A percentile compares a stretch with the other conserved stretches of the same genome.
Conservation (phyloP, 2,113 vertebrate genomes). For the Dasyornis broadbenti region DNA sequence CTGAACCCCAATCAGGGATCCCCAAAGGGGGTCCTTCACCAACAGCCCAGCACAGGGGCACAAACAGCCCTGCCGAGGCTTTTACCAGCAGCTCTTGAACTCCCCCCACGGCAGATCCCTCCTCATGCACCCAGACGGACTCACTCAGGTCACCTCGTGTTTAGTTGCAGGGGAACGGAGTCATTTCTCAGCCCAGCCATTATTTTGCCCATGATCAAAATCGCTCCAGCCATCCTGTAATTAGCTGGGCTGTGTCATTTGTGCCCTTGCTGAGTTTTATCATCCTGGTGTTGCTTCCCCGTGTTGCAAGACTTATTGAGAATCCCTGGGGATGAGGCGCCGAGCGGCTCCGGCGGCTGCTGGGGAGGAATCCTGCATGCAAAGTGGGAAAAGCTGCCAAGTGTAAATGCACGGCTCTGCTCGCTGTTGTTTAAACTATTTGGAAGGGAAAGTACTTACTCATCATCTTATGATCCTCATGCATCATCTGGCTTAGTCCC, state of each 20-base stretch:
- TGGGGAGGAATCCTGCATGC: neutral
- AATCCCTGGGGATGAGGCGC: neutral
- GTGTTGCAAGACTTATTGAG: neutral
- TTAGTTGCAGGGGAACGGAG: neutral
- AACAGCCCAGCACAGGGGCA: neutral
- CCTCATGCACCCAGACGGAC: neutral
- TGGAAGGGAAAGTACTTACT: slow-evolving; percentile 44
- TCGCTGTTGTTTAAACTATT: neutral
- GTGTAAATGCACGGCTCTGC: neutral
- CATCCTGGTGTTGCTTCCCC: neutral
- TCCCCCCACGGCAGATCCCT: neutral
- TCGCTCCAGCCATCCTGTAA: neutral
- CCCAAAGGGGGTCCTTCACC: neutral
- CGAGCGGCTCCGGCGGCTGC: neutral
- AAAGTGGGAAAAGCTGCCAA: neutral
- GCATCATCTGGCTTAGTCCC: neutral
- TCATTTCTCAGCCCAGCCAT: neutral
- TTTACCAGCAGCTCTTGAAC: neutral
- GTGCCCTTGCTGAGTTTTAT: neutral
- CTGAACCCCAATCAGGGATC: neutral
- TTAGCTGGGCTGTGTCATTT: neutral
- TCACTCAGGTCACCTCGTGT: rapidly evolving
- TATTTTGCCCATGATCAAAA: neutral
- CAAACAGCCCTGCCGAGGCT: neutral
- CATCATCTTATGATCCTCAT: slow-evolving; percentile 6